Base-by-base conservation (phyloP, 2,888 invertebrate species). In the Macrosiphum euphorbiae region DNA sequence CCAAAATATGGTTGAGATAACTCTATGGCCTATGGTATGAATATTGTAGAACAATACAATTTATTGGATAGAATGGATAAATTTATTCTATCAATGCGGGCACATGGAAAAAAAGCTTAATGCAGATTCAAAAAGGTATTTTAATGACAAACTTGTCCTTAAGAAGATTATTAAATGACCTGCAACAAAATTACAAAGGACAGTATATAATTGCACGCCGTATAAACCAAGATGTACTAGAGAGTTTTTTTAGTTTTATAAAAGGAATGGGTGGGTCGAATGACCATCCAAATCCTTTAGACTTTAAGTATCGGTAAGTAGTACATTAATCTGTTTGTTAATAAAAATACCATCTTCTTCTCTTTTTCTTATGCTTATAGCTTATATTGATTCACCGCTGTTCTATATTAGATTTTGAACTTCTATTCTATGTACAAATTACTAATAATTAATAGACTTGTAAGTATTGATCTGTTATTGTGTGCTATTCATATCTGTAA, bases 241-340 rank as follows among this genome's bases (percentile, higher is more conserved):
- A 90, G 44, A 90, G 78, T 47, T 78, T 90, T 90, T 90, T 90
- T 90, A 78, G 61, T 61, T 67, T 61, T 67, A 61, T 90, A 11
- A 3, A 78, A 61, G 67, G 78, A 58, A 67, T 47, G 58, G 90
- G 90, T 35, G 90, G 41, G 41, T 50, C 50, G 13, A 91, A 91
- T 55, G 85, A 91, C 35, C 78, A 91, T 52, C 91, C 91, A 50
- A 61, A 41, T 78, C 91, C 91, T 47, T 52, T 52, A 41, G 91
- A 91, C 41, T 67, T 91, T 91, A 47, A 47, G 52, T 84, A 85
- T 91, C 85, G 90, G 88, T 88, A 88, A 35, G 47, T 88, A 86
- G 3, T 52, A 20, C 20, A 58, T 26, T 58, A 58, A 26, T 58
- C 58, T 58, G 58, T 55, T 55, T 55, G 24, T 58, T 58, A 58